A percentile compares a stretch with the other conserved stretches of the same genome.
Conservation (phyloP, 2,797 vertebrate species). For the Glossophaga mutica region DNA sequence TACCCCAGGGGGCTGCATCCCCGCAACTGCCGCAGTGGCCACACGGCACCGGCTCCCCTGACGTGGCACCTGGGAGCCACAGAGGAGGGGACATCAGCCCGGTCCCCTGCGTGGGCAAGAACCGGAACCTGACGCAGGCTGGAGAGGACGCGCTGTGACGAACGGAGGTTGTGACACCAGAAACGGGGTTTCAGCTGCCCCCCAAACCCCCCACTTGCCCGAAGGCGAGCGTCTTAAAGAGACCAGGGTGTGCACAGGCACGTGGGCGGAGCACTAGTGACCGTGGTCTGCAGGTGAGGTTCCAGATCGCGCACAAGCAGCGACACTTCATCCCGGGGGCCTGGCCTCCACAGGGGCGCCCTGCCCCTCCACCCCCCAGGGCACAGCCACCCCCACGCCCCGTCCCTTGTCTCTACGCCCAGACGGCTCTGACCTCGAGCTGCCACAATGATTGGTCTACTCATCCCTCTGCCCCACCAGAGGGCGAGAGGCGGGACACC, state of each 20-base stretch:
- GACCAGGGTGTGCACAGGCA: neutral
- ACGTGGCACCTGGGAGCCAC: neutral
- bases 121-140: accelerated
- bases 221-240: accelerated
- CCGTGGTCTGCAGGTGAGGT: no score
- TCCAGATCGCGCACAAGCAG: neutral
- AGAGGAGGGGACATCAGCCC: neutral
- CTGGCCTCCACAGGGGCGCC: neutral
- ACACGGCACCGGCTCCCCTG: neutral
- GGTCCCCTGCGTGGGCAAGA: neutral
- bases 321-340: accelerated
- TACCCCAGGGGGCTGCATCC: accelerated
- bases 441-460: accelerated
- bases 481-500: accelerated
- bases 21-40: no score
- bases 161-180: accelerated
- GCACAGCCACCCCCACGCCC: accelerated
- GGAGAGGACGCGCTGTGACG: neutral
- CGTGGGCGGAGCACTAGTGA: neutral
- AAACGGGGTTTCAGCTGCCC: accelerated
- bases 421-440: accelerated
- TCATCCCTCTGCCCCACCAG: accelerated
- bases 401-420: accelerated
- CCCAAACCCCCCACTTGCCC: accelerated
- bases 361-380: neutral